Evolutionary conservation across 2,888 invertebrate genomes (phyloP).

Genomic region (Zygothrica quintamaculata): DNA sequence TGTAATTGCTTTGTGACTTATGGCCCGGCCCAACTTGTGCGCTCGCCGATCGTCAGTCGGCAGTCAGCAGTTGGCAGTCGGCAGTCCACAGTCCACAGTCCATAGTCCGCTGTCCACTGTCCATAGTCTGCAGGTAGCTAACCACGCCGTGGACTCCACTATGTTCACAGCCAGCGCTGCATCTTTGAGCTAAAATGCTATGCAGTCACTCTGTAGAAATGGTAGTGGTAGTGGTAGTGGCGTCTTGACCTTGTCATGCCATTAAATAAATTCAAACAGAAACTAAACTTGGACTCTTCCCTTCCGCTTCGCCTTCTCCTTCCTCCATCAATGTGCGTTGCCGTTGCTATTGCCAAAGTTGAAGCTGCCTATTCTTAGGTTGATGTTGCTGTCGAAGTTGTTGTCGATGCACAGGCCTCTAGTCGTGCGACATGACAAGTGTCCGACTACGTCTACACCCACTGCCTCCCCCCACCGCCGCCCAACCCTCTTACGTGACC

Average conservation of each 20-base stretch:
- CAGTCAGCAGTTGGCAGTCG: slow-evolving; percentile 42
- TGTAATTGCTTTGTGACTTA: slow-evolving; percentile 82
- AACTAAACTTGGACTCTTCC: slow-evolving; percentile 59
- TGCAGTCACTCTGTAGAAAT: slow-evolving; percentile 41
- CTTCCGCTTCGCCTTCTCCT: slow-evolving; percentile 3
- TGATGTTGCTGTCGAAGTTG: slow-evolving; percentile 15
- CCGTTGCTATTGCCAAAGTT: too few relatives aligned
- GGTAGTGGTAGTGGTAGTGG: slow-evolving; percentile 65
- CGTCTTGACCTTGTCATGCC: slow-evolving; percentile 81
- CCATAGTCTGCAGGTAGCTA: slow-evolving; percentile 57
- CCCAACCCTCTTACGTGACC: slow-evolving; percentile 16
- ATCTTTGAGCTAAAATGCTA: slow-evolving; percentile 9
- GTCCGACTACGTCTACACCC: slow-evolving; percentile 56
- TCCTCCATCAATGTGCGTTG: too few relatives aligned
- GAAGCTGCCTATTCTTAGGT: slow-evolving; percentile 7
- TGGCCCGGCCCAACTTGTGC: slow-evolving; percentile 77
- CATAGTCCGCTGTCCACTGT: slow-evolving; percentile 46
- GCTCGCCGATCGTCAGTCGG: slow-evolving; percentile 57
- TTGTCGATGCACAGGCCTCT: slow-evolving; percentile 32
- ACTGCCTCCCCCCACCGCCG: too few relatives aligned
- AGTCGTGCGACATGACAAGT: slow-evolving; percentile 67
- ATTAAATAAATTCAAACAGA: slow-evolving; percentile 79
- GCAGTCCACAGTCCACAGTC: too few relatives aligned
- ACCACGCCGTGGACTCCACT: slow-evolving; percentile 3
- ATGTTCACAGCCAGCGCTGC: background rate